Evolutionary conservation across 2,888 invertebrate genomes (phyloP), one percentile per base, ranked within the genome.

Genomic region (Mimumesa dahlbomi): DNA sequence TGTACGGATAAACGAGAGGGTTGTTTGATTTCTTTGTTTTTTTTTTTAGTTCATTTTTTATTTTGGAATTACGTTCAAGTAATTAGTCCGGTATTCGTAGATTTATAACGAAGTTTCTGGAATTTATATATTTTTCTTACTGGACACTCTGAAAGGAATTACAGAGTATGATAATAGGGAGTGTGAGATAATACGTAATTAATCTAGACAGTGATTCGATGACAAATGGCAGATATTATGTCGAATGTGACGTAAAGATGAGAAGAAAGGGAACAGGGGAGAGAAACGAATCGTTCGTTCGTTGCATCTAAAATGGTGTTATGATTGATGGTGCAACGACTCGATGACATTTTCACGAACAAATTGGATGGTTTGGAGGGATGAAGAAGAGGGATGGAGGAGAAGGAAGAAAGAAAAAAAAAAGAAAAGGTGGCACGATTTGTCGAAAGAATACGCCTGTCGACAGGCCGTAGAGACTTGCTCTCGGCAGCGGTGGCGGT

Each of bases 361-460:
- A 78, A 79, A 79, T 79, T 80, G 78, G 80, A 78, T 71, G 52
- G 58, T 65, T 34, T 21, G 58, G 45, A 21, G 43, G 45, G 45
- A 59, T 58, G 49, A 53, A 56, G 48, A 13, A 29, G 25, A 16
- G 19, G n/a, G n/a, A 53, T 50, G 16, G 16, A 16, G 29, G 64
- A 31, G 62, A 45, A 57, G 46, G 56, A 52, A 40, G 61, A 45
- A 31, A 40, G 56, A 52, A 40, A 34, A 46, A 40, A 64, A 53
- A 52, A 40, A 34, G 42, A 40, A 64, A 45, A 61, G 57, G 62
- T 53, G 70, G 52, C 19, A 53, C 69, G 75, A 82, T 82, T 81
- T 80, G 79, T 82, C 77, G 75, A 62, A 50, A 62, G 69, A 75
- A 80, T 79, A 73, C 74, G 75, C 19, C 73, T 77, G 79, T 79